phyloP scores from a whole-genome alignment of 2,797 vertebrate genomes.

The Dromococcyx pavoninus region DNA sequence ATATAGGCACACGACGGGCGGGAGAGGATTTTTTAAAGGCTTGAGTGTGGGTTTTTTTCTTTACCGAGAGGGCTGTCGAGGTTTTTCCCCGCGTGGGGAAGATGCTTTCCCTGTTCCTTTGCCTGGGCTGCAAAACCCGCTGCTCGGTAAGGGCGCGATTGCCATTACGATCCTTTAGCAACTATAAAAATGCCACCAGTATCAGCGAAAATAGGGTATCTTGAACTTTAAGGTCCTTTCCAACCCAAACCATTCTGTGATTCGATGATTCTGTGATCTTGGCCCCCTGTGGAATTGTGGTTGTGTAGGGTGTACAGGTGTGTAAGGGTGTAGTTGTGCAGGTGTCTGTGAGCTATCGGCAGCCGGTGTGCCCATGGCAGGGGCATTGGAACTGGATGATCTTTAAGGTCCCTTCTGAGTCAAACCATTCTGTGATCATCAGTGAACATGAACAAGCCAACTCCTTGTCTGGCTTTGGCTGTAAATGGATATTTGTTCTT shows the following conservation, averaged over 20 bases:
- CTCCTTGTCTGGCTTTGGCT: background rate
- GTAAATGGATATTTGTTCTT: background rate
- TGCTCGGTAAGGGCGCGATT: background rate
- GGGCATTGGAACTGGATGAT: too few species aligned
- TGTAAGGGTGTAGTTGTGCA: too few species aligned
- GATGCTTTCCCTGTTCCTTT: too few species aligned
- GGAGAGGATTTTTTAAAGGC: background rate
- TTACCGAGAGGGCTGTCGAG: background rate
- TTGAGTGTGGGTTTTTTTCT: background rate
- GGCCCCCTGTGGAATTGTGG: background rate
- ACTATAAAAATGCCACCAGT: background rate
- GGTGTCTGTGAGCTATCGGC: background rate
- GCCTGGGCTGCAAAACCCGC: background rate
- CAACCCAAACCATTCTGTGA: too few species aligned
- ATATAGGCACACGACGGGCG: rapidly evolving
- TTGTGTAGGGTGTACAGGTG: background rate
- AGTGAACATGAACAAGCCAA: background rate
- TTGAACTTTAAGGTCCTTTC: too few species aligned
- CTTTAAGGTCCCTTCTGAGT: too few species aligned
- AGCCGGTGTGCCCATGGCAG: background rate
- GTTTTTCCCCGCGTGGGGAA: background rate
- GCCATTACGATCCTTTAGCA: background rate
- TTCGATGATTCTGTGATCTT: too few species aligned
- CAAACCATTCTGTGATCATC: background rate
- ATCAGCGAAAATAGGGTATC: background rate